Evolutionary conservation across 2,797 vertebrate species (phyloP).

Genomic region (Cuniculus paca): DNA sequence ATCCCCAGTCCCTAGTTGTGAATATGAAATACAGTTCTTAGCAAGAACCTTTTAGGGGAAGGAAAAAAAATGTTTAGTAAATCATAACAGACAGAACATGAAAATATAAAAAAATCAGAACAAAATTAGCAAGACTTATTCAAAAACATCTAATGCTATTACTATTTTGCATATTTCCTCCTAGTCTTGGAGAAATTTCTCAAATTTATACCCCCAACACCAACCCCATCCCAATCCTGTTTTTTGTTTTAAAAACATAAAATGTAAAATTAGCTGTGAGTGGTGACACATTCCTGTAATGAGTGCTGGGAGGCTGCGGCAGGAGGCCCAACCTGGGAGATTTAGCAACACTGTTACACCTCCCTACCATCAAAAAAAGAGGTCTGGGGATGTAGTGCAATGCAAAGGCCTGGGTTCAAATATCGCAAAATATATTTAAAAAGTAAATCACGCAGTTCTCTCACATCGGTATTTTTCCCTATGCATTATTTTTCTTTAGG

Average conservation of each 20-base stretch:
- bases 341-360: background rate
- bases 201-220: too few species aligned
- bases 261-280: background rate
- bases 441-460: background rate
- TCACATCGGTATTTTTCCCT: background rate
- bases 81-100: background rate
- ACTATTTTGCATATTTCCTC: too few species aligned
- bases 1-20: too few species aligned
- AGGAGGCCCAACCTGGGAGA: background rate
- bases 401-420: background rate
- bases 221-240: too few species aligned
- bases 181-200: too few species aligned
- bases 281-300: background rate
- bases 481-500: background rate
- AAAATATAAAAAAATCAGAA: background rate
- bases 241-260: background rate
- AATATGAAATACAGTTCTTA: background rate
- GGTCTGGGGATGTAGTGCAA: background rate
- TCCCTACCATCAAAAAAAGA: background rate
- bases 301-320: too few species aligned
- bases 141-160: background rate
- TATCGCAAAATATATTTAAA: background rate
- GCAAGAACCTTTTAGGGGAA: background rate
- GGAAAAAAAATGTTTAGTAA: background rate
- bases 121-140: constrained; percentile 21